Evolutionary conservation across 2,888 invertebrate species (phyloP), one percentile per base, ranked within the genome.

Genomic region (Aplocera efformata): DNA sequence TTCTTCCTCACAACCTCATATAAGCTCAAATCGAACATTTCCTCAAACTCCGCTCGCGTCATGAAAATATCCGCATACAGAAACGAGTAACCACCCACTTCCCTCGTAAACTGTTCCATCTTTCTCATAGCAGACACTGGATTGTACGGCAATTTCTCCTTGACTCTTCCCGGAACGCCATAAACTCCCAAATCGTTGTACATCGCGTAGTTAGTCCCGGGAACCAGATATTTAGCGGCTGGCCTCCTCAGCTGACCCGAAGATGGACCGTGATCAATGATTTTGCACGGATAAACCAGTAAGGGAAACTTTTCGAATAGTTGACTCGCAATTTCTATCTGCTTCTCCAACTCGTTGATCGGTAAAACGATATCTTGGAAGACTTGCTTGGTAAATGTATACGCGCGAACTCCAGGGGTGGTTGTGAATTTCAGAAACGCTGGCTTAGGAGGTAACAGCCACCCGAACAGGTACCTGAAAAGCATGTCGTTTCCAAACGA

Each of bases 361-460:
- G 93, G 93, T 26, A 93, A 68, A 0, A 93, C 92, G 21, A 93
- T 92, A 59, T 93, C 93, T 75, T 93, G 92, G 68, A 93, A 93
- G 0, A 92, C 92, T 79, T 93, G 93, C 58, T 91, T 91, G 0
- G 92, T 91, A 60, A 93, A 92, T 0, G 93, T 93, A 67, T 92
- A 92, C 0, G 90, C 91, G 43, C 93, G 68, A 0, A 93, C 84
- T 6, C 91, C 91, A 0, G 92, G 90, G 0, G 93, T 93, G 0
- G 93, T 93, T 0, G 92, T 92, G 72, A 91, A 92, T 62, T 93
- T 93, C n/a, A 93, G 66, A 63, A 93, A 93, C 0, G 93, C 93
- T 1, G 92, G 92, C 62, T 93, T 93, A 0, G 93, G 93, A 0
- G 93, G 93, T 17, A 92, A 63, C 0, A 93, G 67, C 92, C 92